Percentiles rank a stretch among this genome's conserved stretches.
These are phyloP conservation scores for Lytechinus pictus DNA, from an alignment of 35 echinoderm and acorn worm genomes.

Conservation along the genomic window DNA sequence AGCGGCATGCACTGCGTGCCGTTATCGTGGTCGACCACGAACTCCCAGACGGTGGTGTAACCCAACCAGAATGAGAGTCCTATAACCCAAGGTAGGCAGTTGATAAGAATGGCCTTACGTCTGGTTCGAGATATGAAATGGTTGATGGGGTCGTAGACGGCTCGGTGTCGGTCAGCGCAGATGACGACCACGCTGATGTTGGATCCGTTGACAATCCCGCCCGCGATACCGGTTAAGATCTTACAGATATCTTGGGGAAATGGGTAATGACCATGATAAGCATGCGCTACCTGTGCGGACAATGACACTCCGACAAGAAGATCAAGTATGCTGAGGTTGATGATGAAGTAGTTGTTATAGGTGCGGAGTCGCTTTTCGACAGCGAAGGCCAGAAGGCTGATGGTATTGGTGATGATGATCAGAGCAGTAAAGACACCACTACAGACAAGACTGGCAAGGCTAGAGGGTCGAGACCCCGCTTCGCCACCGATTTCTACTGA, in stretches of 20 bases:
- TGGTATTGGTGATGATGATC: constrained; percentile 23
- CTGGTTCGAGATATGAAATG: constrained; percentile 33
- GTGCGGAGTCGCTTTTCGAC: constrained; percentile 52
- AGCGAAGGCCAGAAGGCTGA: constrained; percentile 37
- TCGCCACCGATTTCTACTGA: background rate
- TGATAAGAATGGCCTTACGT: constrained; percentile 1
- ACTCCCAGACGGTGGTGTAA: background rate
- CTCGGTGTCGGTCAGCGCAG: constrained; percentile 56
- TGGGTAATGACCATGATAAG: constrained; percentile 12
- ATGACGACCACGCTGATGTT: constrained; percentile 34
- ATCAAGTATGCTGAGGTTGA: constrained; percentile 48
- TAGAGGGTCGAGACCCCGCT: background rate
- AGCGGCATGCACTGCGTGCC: background rate
- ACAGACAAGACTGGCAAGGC: background rate
- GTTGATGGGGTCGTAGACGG: constrained; percentile 34
- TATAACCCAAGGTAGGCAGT: constrained; percentile 22
- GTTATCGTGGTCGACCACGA: background rate
- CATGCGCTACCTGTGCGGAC: background rate
- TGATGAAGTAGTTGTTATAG: constrained; percentile 55
- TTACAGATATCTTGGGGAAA: constrained; percentile 34
- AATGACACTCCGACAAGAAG: constrained; percentile 22
- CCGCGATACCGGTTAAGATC: background rate
- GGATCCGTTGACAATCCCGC: background rate
- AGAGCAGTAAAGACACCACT: background rate
- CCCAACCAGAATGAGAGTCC: background rate